phyloP scores from a whole-genome alignment of 1,140 invertebrate genomes.

The Hylyphantes graminicola region DNA sequence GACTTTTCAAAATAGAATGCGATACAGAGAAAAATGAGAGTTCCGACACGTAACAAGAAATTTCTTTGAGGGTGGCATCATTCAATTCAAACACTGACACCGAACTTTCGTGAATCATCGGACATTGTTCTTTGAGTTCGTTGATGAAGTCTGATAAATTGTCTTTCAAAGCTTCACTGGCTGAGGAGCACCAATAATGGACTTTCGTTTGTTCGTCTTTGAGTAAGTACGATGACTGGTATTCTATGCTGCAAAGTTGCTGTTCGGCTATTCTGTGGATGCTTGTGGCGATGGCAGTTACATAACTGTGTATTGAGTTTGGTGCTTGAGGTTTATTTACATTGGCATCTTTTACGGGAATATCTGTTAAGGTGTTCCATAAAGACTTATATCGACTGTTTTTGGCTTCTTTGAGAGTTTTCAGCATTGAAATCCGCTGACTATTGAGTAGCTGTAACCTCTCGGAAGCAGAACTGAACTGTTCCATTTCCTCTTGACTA shows the following conservation, averaged over 20 bases:
- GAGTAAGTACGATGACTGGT: neutral
- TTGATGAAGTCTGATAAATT: conserved; percentile 1
- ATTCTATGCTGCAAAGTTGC: conserved; percentile 1
- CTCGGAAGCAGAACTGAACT: conserved; percentile 3
- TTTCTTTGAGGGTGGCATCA: neutral
- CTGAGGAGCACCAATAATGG: neutral
- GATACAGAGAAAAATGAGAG: conserved; percentile 21
- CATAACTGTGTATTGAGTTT: conserved; percentile 16
- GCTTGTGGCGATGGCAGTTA: conserved; percentile 6
- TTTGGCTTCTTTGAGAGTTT: conserved; percentile 29
- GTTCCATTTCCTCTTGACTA: neutral
- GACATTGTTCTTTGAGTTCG: conserved; percentile 37
- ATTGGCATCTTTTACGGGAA: conserved; percentile 47
- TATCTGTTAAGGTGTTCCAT: conserved; percentile 33
- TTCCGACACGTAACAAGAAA: conserved; percentile 6
- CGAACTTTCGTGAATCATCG: conserved; percentile 36
- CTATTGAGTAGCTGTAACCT: conserved; percentile 7
- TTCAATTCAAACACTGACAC: conserved; percentile 4
- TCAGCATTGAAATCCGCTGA: neutral
- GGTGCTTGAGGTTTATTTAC: neutral
- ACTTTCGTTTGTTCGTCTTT: conserved; percentile 1
- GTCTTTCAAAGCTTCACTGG: conserved; percentile 6
- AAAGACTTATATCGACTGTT: conserved; percentile 5
- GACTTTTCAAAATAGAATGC: conserved; percentile 7
- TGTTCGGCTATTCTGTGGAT: conserved; percentile 26